Percentiles rank a stretch among this genome's conserved stretches.
Conservation (phyloP, 2,113 vertebrate genomes). For the Sylvia atricapilla region DNA sequence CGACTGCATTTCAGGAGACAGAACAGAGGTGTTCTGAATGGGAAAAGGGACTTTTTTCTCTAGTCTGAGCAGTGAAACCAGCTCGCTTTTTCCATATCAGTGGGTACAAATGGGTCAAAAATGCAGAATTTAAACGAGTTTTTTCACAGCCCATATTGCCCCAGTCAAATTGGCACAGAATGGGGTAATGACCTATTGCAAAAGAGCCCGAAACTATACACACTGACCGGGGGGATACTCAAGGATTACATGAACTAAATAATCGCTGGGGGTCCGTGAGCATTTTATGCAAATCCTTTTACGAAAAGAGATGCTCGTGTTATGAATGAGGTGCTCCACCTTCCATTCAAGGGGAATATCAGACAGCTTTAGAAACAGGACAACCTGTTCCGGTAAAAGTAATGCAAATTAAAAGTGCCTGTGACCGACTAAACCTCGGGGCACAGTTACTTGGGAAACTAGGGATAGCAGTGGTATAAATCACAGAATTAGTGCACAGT, state of each 20-base stretch:
- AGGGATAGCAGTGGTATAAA: background rate
- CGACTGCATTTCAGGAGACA: background rate
- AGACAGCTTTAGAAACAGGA: background rate
- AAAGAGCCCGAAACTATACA: background rate
- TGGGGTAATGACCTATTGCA: background rate
- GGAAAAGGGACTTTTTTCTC: background rate
- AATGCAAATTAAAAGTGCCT: background rate
- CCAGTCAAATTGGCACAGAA: background rate
- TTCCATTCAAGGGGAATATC: background rate
- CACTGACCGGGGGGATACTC: rapidly evolving
- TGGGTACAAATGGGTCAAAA: background rate
- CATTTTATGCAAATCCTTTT: background rate
- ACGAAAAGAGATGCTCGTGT: no score
- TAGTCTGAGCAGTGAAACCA: background rate
- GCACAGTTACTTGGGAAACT: background rate
- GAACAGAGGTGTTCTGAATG: background rate
- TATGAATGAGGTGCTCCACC: background rate
- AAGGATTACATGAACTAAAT: background rate
- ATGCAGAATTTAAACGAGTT: background rate
- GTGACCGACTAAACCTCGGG: background rate
- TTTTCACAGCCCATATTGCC: background rate
- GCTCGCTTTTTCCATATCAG: background rate
- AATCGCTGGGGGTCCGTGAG: background rate
- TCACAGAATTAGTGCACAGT: background rate
- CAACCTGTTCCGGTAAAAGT: rapidly evolving